Evolutionary conservation across 2,113 vertebrate species (phyloP).

Genomic region (Halcyon senegalensis): DNA sequence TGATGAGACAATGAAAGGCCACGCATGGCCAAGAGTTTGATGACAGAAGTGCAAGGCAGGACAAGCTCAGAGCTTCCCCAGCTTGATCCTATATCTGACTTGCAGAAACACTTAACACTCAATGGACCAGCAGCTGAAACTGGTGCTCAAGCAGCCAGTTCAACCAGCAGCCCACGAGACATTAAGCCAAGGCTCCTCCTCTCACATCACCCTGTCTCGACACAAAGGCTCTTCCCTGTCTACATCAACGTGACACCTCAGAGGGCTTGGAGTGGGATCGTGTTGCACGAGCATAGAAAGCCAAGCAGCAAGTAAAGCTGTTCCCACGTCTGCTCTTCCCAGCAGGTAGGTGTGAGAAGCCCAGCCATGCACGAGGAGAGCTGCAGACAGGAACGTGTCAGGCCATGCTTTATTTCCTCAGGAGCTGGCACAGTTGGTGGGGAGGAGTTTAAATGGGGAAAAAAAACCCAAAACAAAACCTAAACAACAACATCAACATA

Average conservation of each 20-base stretch:
- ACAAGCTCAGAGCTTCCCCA: not conserved
- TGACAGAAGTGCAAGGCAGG: not conserved
- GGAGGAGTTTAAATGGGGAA: not conserved
- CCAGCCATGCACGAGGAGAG: not conserved
- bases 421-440: not conserved
- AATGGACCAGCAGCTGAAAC: accelerated
- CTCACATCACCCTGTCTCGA: not conserved
- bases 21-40: accelerated
- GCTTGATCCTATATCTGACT: accelerated
- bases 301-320: not conserved
- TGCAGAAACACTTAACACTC: not conserved
- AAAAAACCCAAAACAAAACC: too few species aligned
- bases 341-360: not conserved
- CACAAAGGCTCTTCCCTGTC: not conserved
- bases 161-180: not conserved
- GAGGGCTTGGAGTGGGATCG: accelerated
- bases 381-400: constrained; percentile 7
- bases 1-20: not conserved
- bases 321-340: not conserved
- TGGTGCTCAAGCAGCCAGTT: not conserved
- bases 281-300: not conserved
- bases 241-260: accelerated
- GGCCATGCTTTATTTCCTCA: not conserved
- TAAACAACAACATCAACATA: accelerated
- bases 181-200: not conserved